These are phyloP conservation scores for Drosophila formosana DNA, from an alignment of 2,888 invertebrate species.

Conservation along the genomic window DNA sequence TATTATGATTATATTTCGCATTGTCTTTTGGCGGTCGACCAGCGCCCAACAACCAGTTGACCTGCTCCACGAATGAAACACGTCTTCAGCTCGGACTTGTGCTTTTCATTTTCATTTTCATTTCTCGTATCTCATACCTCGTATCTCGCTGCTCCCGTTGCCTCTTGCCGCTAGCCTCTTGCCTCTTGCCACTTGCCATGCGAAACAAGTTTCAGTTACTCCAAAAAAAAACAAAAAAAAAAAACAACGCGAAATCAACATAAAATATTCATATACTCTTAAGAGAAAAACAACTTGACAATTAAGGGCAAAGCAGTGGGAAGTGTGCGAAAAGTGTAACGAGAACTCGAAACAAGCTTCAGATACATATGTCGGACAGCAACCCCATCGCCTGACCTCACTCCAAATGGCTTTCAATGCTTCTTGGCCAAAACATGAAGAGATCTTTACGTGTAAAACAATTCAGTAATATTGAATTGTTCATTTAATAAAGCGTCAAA, in stretches of 20 bases:
- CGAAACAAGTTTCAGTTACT: conserved; percentile 50
- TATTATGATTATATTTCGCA: conserved; percentile 60
- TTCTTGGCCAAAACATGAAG: not conserved
- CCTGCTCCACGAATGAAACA: conserved; percentile 37
- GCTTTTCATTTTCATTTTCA: conserved; percentile 40
- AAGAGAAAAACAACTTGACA: not conserved
- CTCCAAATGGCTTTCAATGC: conserved; percentile 1
- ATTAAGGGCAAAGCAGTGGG: conserved; percentile 27
- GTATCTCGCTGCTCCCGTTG: conserved; percentile 19
- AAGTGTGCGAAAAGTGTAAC: conserved; percentile 12
- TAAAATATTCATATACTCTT: not conserved
- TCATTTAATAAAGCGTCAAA: too few relatives aligned
- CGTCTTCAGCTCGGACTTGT: conserved; percentile 26
- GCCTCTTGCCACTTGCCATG: conserved; percentile 25
- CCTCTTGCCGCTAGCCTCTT: conserved; percentile 15
- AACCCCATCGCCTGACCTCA: not conserved
- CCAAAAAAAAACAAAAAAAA: conserved; percentile 5
- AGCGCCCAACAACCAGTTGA: conserved; percentile 55
- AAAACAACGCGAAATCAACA: not conserved
- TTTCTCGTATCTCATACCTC: conserved; percentile 25
- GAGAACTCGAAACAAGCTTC: conserved; percentile 1
- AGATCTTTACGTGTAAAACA: not conserved
- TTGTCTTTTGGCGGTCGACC: conserved; percentile 56
- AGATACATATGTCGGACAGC: not conserved
- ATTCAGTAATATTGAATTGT: too few relatives aligned